Evolutionary conservation across 2,113 vertebrate genomes (phyloP).

Genomic region (Eublepharis macularius): DNA sequence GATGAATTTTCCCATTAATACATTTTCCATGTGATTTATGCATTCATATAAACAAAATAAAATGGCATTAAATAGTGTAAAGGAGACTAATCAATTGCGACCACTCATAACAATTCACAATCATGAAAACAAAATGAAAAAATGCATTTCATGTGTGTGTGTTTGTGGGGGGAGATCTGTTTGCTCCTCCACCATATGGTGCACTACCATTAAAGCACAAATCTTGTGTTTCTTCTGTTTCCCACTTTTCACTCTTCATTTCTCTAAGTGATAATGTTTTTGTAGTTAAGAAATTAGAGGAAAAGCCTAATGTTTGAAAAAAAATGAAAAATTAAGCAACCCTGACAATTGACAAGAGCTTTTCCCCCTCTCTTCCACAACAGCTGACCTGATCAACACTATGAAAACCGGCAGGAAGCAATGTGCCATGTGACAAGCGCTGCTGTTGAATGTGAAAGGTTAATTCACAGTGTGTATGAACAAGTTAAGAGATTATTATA

Average conservation of each 20-base stretch:
- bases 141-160: not conserved
- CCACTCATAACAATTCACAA: no score
- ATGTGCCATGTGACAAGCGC: constrained; percentile 26
- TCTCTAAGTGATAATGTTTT: not conserved
- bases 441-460: constrained; percentile 18
- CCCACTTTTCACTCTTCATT: not conserved
- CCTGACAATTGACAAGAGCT: constrained; percentile 28
- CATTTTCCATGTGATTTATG: no score
- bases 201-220: not conserved
- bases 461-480: constrained; percentile 38
- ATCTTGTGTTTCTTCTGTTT: not conserved
- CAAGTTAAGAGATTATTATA: constrained; percentile 48
- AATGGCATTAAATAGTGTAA: no score
- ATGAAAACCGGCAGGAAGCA: constrained; percentile 49
- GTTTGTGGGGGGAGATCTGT: not conserved
- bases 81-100: no score
- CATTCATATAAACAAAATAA: no score
- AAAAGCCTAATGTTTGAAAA: constrained; percentile 20
- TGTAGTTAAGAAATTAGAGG: not conserved
- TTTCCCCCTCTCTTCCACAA: constrained; percentile 32
- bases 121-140: no score
- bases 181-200: no score
- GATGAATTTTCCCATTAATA: no score
- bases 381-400: constrained; percentile 36
- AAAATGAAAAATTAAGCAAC: constrained; percentile 43